These are phyloP conservation scores for Epiblema foenella DNA, from an alignment of 2,888 invertebrate genomes.

Conservation along the genomic window DNA sequence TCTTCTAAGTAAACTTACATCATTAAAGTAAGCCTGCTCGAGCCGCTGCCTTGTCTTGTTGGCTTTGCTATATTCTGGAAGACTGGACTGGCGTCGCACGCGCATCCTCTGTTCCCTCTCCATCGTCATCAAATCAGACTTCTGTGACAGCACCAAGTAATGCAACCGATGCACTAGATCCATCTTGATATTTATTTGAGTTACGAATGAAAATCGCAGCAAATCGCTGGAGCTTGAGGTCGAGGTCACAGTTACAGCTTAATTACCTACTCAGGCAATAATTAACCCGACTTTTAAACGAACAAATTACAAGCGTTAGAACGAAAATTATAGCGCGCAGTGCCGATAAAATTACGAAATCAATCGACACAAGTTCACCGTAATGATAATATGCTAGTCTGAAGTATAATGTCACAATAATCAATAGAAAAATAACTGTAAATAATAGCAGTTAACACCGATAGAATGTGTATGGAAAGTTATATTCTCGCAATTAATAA, in stretches of 20 bases:
- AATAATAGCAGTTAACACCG: not conserved
- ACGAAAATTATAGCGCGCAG: slow-evolving; percentile 4
- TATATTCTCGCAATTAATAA: not conserved
- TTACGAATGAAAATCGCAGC: slow-evolving; percentile 41
- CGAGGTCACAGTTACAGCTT: slow-evolving; percentile 30
- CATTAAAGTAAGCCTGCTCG: slow-evolving; percentile 78
- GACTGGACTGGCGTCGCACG: slow-evolving; percentile 78
- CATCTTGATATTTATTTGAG: slow-evolving; percentile 58
- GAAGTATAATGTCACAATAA: not conserved
- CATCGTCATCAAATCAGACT: slow-evolving; percentile 82
- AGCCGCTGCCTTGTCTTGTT: slow-evolving; percentile 73
- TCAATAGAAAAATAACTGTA: not conserved
- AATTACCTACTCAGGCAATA: slow-evolving; percentile 20
- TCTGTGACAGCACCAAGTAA: slow-evolving; percentile 80
- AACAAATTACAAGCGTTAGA: slow-evolving; percentile 10
- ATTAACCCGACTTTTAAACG: slow-evolving; percentile 24
- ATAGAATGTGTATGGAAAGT: not conserved
- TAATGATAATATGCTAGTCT: not conserved
- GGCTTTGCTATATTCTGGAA: slow-evolving; percentile 78
- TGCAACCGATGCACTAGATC: slow-evolving; percentile 81
- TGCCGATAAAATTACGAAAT: not conserved
- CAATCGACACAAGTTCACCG: not conserved
- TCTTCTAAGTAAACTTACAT: slow-evolving; percentile 64
- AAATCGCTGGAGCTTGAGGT: slow-evolving; percentile 24
- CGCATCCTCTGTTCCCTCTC: slow-evolving; percentile 79